Evolutionary conservation across 2,888 invertebrate genomes (phyloP).

Genomic region (Leptogaster cylindrica): DNA sequence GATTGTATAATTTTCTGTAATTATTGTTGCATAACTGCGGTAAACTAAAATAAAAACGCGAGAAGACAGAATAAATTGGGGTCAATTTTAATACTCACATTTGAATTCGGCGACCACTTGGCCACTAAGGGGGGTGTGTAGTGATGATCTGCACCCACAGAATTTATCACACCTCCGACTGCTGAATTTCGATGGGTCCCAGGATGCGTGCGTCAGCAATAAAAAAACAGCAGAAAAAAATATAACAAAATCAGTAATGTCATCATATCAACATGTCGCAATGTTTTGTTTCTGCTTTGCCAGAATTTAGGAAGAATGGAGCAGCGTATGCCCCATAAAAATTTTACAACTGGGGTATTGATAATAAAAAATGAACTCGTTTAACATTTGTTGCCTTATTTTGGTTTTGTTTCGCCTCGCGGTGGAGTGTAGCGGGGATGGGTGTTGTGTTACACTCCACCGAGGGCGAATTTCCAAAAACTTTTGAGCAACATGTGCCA

Average conservation of each 20-base stretch:
- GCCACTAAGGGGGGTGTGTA: slow-evolving; percentile 56
- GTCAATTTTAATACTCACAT: slow-evolving; percentile 55
- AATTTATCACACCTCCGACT: slow-evolving; percentile 46
- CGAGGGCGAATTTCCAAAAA: neutral
- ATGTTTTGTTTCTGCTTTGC: no score
- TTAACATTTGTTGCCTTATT: neutral
- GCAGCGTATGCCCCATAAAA: slow-evolving; percentile 7
- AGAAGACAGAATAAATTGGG: neutral
- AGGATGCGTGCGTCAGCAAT: neutral
- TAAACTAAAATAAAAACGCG: no score
- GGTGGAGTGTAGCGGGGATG: neutral
- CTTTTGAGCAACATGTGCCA: slow-evolving; percentile 5
- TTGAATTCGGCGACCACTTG: slow-evolving; percentile 61
- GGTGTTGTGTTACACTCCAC: no score
- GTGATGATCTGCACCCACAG: slow-evolving; percentile 54
- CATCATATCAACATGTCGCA: neutral
- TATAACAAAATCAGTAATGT: neutral
- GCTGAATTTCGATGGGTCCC: slow-evolving; percentile 10
- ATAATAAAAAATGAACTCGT: neutral
- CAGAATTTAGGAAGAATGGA: no score
- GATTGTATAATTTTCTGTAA: neutral
- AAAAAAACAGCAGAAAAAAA: no score
- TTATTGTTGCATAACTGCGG: no score
- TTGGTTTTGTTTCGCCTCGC: neutral
- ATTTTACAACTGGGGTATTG: slow-evolving; percentile 11